phyloP scores from a whole-genome alignment of 2,113 vertebrate genomes.

The Tenebrosternarchus preto region DNA sequence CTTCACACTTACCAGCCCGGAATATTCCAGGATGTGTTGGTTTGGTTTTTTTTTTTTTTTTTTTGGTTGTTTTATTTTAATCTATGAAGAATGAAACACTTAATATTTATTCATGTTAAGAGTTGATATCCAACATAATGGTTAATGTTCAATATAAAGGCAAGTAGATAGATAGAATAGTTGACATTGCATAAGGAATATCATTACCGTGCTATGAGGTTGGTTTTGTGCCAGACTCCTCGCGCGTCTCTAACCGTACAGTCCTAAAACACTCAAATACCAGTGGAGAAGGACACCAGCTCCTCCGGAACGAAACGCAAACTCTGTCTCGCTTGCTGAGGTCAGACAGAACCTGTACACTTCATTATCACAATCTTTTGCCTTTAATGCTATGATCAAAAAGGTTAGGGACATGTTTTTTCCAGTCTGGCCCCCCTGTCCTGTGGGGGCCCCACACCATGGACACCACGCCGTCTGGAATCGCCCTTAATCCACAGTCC shows the following conservation, averaged over 20 bases:
- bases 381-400: constrained; percentile 33
- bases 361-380: constrained; percentile 23
- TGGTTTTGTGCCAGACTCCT: constrained; percentile 21
- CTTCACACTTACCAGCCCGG: constrained; percentile 52
- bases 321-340: background rate
- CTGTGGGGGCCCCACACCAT: constrained; percentile 14
- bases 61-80: constrained; percentile 2
- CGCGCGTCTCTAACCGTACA: constrained; percentile 25
- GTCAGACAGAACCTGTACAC: constrained; percentile 10
- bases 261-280: constrained; percentile 40
- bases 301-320: too few relatives aligned
- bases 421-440: constrained; percentile 17
- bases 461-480: background rate
- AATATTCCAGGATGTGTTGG: constrained; percentile 41
- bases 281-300: too few relatives aligned
- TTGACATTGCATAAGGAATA: constrained; percentile 48
- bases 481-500: constrained; percentile 31
- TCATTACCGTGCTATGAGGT: constrained; percentile 41
- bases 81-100: constrained; percentile 51
- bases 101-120: constrained; percentile 54
- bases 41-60: background rate
- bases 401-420: constrained; percentile 33
- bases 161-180: constrained; percentile 48
- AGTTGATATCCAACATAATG: constrained; percentile 45
- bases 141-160: constrained; percentile 46